Evolutionary conservation across 2,797 vertebrate genomes (phyloP), one percentile per base, ranked within the genome.

Genomic region (Eulemur mongoz): DNA sequence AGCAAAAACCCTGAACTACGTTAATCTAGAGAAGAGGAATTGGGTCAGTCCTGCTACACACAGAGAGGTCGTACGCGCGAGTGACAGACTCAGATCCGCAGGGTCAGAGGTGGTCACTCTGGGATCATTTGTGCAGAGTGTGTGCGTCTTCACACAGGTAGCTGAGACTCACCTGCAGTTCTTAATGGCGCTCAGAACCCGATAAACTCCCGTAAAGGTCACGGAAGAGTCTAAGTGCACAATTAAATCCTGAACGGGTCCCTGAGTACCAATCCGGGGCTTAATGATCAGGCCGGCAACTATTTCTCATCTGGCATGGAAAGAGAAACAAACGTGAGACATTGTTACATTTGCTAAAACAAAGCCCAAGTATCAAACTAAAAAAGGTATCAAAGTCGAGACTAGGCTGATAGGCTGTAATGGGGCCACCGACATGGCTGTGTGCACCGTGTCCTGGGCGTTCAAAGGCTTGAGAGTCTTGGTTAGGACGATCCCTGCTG

Each of bases 301-400:
- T 95, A 80, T 59, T 87, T 93, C 86, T 59, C 83, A 87, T 96
- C 48, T 94, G 75, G 50, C 79, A 61, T 15, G 23, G 69, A 79
- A 59, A 38, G 79, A 67, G 78, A 79, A 61, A 52, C 59, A 85
- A 67, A 79, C 35, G 4, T 0, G 12, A 89, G 73, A n/a, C 65
- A 23, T 27, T 86, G 57, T 75, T 57, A 69, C 22, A 4, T 35
- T 11, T 38, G 59, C 63, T 82, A 40, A 75, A 79, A 45, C 85
- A 35, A 89, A 95, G 38, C 54, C 25, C 14, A 72, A 94, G 43
- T 9, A 17, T 9, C 10, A 78, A 82, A 52, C 72, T 22, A 0
- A 61, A 35, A 25, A 85, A 32, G 63, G 8, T 43, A 7, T 4
- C 69, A 43, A 57, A 75, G 25, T 9, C 7, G 7, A 48, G 52